Percentiles rank a stretch among this genome's conserved stretches.
Conservation (phyloP, 2,113 vertebrate species). For the Sus scrofa region DNA sequence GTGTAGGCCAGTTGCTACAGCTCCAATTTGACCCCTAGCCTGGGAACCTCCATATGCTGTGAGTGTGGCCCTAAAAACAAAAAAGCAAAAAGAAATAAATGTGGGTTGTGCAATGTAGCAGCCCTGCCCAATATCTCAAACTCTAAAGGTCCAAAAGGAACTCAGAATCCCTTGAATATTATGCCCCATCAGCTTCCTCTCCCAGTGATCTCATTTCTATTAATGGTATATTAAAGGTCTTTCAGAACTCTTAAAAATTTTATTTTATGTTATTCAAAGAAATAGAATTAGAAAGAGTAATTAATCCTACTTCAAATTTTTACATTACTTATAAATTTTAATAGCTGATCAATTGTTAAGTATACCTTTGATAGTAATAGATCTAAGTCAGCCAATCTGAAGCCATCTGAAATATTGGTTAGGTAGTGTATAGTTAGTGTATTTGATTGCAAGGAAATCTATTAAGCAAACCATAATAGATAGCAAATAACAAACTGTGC, state of each 20-base stretch:
- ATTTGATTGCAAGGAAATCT: slow-evolving; percentile 46
- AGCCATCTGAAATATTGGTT: slow-evolving; percentile 56
- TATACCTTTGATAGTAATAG: background rate
- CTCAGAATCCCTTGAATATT: background rate
- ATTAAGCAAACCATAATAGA: slow-evolving; percentile 9
- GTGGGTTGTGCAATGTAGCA: background rate
- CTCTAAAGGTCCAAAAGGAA: background rate
- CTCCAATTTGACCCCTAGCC: too few species aligned
- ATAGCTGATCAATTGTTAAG: slow-evolving; percentile 40
- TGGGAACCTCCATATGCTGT: too few species aligned
- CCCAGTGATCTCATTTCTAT: slow-evolving; percentile 3
- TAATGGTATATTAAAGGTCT: background rate
- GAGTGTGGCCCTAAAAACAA: too few species aligned
- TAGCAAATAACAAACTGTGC: background rate
- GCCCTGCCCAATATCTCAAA: background rate
- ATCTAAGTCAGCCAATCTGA: slow-evolving; percentile 30
- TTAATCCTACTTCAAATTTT: slow-evolving; percentile 43
- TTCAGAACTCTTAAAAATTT: slow-evolving; percentile 40
- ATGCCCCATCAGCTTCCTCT: background rate
- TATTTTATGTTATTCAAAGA: background rate
- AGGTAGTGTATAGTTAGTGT: slow-evolving; percentile 32
- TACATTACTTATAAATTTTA: slow-evolving; percentile 45
- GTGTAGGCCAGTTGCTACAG: too few species aligned
- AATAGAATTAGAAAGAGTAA: slow-evolving; percentile 31
- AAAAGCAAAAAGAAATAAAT: too few species aligned